Percentiles rank a stretch among this genome's conserved stretches.
Evolutionary conservation across 2,888 invertebrate genomes (phyloP).

Genomic region (Dermolepida albohirtum): DNA sequence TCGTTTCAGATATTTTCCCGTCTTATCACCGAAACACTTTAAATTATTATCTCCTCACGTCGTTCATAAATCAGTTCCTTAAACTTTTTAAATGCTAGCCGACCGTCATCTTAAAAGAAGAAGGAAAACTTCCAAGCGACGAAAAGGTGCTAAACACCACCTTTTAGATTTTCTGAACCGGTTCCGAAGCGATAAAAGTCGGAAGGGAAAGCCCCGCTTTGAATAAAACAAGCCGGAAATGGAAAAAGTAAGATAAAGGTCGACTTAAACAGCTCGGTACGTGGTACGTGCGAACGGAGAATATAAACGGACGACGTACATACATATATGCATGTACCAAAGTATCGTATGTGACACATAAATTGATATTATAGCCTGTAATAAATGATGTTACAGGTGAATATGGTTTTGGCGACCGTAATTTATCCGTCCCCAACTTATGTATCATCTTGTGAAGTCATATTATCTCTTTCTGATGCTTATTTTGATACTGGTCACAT

Average conservation of each 20-base stretch:
- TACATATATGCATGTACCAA: conserved; percentile 58
- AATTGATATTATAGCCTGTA: conserved; percentile 51
- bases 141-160: conserved; percentile 48
- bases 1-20: no score
- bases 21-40: no score
- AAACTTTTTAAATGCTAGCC: conserved; percentile 18
- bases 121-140: conserved; percentile 24
- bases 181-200: conserved; percentile 49
- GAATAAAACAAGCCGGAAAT: conserved; percentile 61
- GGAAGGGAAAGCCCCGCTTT: conserved; percentile 50
- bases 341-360: conserved; percentile 55
- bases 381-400: conserved; percentile 30
- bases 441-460: no score
- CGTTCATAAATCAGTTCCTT: background rate
- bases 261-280: conserved; percentile 53
- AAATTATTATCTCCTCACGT: no score
- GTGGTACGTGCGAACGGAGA: conserved; percentile 2
- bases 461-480: no score
- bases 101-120: conserved; percentile 1
- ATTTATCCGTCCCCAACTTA: no score
- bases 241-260: conserved; percentile 60
- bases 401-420: no score
- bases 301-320: conserved; percentile 41
- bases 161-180: conserved; percentile 39
- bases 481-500: no score